Base-by-base conservation (phyloP, 2,797 vertebrate genomes). In the Falco peregrinus region DNA sequence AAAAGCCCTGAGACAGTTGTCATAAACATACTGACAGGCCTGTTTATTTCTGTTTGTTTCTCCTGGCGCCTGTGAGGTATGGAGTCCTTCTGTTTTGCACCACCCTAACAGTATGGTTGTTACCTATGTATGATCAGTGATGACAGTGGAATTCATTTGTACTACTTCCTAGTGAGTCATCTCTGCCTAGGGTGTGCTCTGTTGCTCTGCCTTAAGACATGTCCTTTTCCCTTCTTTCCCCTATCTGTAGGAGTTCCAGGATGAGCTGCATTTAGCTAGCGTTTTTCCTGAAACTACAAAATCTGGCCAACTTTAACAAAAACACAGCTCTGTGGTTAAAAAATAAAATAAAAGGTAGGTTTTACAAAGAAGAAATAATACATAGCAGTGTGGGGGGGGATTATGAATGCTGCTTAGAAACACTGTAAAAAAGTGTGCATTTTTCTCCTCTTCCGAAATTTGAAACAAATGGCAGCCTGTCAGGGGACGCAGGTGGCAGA, bases 191-290 rank as follows among this genome's bases (percentile, higher is more conserved):
- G 75, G 43, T 80, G 28, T 29, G 41, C 35, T 57, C 22, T 84
- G 25, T 14, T 47, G 37, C 15, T 84, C 57, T 70, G 60, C 33
- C 29, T 48, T 43, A 4, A 29, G 31, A 14, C 2, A 4, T 70
- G 64, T 93, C 81, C 53, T 71, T 79, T 53, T 68, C 84, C 86
- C 68, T 80, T 80, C 87, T 93, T 87, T 86, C 59, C 67, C 56
- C 54, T 87, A 35, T 82, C 92, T 92, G 82, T 33, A 91, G 88
- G 78, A 94, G 37, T 79, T 87, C n/a, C 47, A 87, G 28, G 26
- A 75, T 20, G 26, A 79, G 16, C n/a, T 92, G 26, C n/a, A n/a
- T 73, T 92, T 71, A 56, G 41, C 29, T 39, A 7, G 16, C 9
- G 64, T 20, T 73, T 68, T 65, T 48, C 26, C 22, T 17, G 7